Evolutionary conservation across 2,888 invertebrate genomes (phyloP).

Genomic region (Poecilus cupreus): DNA sequence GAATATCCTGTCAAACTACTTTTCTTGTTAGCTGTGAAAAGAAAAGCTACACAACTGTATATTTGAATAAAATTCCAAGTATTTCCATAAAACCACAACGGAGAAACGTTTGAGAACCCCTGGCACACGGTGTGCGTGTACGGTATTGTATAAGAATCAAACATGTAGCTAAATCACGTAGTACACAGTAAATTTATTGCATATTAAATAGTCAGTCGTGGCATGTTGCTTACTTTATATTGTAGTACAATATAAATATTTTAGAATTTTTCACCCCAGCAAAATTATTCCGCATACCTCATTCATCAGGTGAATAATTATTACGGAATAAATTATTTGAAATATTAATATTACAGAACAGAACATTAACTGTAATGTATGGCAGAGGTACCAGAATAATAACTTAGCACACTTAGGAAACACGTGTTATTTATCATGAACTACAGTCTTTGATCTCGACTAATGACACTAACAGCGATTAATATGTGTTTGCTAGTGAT

Average conservation of each 20-base stretch:
- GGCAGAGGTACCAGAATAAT: constrained; percentile 16
- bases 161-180: constrained; percentile 36
- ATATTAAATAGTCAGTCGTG: constrained; percentile 48
- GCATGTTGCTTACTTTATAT: constrained; percentile 48
- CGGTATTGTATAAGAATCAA: constrained; percentile 40
- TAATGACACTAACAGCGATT: constrained; percentile 19
- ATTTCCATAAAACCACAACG: background rate
- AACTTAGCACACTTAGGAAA: constrained; percentile 8
- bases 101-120: background rate
- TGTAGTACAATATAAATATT: constrained; percentile 52
- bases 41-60: too few relatives aligned
- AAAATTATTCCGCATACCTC: constrained; percentile 51
- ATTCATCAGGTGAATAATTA: constrained; percentile 52
- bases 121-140: constrained; percentile 16
- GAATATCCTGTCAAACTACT: too few relatives aligned
- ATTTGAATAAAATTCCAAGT: too few relatives aligned
- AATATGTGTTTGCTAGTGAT: background rate
- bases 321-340: constrained; percentile 32
- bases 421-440: background rate
- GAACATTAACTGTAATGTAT: constrained; percentile 34
- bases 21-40: too few relatives aligned
- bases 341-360: constrained; percentile 42
- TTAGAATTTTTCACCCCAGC: constrained; percentile 28
- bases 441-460: background rate
- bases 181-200: constrained; percentile 43